Percentiles rank a stretch among this genome's conserved stretches.
These are phyloP conservation scores for Microtus richardsoni DNA, from an alignment of 2,113 vertebrate genomes.

Conservation along the genomic window DNA sequence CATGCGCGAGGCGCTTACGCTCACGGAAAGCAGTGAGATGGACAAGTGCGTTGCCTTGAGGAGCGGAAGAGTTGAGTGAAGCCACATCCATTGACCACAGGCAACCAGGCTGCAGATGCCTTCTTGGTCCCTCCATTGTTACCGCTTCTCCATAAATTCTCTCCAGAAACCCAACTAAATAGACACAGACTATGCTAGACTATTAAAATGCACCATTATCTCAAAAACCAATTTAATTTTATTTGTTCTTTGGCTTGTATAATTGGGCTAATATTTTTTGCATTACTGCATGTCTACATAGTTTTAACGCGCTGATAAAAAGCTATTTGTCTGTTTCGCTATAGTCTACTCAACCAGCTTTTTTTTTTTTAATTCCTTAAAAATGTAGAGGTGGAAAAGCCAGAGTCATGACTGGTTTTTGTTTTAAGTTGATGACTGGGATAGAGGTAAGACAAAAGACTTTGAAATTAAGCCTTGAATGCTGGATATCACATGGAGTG, in stretches of 20 bases:
- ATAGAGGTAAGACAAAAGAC: constrained; percentile 21
- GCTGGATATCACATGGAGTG: constrained; percentile 18
- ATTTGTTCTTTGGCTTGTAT: constrained; percentile 51
- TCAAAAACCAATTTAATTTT: constrained; percentile 43
- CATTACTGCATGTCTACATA: constrained; percentile 5
- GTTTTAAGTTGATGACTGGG: background rate
- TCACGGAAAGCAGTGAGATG: background rate
- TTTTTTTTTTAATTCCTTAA: background rate
- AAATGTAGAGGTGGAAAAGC: background rate
- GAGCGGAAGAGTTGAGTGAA: background rate
- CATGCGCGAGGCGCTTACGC: background rate
- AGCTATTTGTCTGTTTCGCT: constrained; percentile 7
- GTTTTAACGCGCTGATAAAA: constrained; percentile 54
- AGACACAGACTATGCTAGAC: background rate
- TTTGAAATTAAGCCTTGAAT: constrained; percentile 42
- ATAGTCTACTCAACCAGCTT: background rate
- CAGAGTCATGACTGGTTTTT: background rate
- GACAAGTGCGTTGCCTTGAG: background rate
- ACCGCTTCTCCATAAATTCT: background rate
- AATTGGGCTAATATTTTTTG: constrained; percentile 20
- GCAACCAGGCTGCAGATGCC: background rate
- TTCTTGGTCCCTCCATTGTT: background rate
- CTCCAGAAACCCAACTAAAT: constrained; percentile 19
- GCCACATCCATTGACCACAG: background rate
- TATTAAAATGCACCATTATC: background rate